Base-by-base conservation (phyloP, 2,113 vertebrate species). In the Entelurus aequoreus region DNA sequence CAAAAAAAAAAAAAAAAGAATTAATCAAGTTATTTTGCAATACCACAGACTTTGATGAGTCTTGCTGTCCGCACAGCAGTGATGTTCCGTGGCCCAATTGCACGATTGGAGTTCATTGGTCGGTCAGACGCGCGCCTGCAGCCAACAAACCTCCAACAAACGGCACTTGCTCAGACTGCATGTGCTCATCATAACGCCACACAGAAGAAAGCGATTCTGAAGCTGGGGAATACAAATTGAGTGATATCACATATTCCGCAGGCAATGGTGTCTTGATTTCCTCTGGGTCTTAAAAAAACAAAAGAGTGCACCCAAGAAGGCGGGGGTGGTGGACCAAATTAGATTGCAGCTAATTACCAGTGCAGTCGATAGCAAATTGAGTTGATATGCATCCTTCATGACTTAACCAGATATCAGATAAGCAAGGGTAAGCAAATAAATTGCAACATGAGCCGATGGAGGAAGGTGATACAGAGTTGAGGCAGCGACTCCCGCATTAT, bases 341-440 rank as follows among this genome's bases (percentile, higher is more conserved):
- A 66, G 84, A 85, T 86, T 78, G 81, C 21, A 60, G 48, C 76
- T 83, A 86, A 87, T 86, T 86, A 77, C 69, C 65, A 71, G 77
- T 65, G 71, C 57, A 78, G 77, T 85, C 73, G 28, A 87, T 82
- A 63, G 55, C 69, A 81, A 86, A 86, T 83, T 84, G 81, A 85
- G 80, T 83, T 77, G 74, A 80, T 79, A 82, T 77, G 74, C 72
- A 77, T 81, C 68, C 68, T 84, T 80, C 73, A 78, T 79, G 77
- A 82, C 74, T 80, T 78, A 82, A 82, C 80, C 62, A 78, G 83
- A 82, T 84, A 78, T 74, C 65, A 69, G 76, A 81, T 83, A 57
- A 72, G 48, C 8, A 3, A 8, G 36, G 42, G 60, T 51, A 66
- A 40, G 75, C 47, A 57, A 62, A 46, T 64, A 40, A 63, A 63